A percentile compares a stretch with the other conserved stretches of the same genome.
phyloP scores from a whole-genome alignment of 2,113 vertebrate species.

The Pandion haliaetus region DNA sequence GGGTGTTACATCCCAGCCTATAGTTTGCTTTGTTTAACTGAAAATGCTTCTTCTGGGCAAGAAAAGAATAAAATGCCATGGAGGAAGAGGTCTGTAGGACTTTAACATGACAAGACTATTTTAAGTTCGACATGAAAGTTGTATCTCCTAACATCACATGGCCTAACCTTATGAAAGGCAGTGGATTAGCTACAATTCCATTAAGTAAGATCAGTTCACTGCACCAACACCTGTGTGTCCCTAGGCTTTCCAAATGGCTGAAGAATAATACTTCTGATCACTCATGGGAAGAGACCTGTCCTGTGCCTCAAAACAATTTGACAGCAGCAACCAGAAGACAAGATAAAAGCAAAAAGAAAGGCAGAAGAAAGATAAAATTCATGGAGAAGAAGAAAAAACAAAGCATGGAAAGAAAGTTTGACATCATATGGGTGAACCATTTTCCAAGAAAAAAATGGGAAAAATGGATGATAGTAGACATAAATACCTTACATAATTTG shows the following conservation, averaged over 20 bases:
- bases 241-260: not conserved
- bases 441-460: not conserved
- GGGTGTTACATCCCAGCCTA: not conserved
- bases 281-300: not conserved
- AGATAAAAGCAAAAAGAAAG: not conserved
- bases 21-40: not conserved
- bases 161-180: not conserved
- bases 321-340: not conserved
- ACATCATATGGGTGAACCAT: not conserved
- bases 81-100: not conserved
- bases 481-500: not conserved
- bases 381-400: not conserved
- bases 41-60: not conserved
- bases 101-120: not conserved
- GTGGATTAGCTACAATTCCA: not conserved
- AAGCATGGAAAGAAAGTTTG: not conserved
- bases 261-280: not conserved
- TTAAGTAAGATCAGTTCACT: not conserved
- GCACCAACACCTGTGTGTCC: not conserved
- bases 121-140: not conserved
- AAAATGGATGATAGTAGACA: not conserved
- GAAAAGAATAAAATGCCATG: not conserved
- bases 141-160: fast-evolving
- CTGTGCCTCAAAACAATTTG: not conserved
- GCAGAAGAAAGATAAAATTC: not conserved